Evolutionary conservation across 1,140 invertebrate species (phyloP).

Genomic region (Paraescarpia echinospica): DNA sequence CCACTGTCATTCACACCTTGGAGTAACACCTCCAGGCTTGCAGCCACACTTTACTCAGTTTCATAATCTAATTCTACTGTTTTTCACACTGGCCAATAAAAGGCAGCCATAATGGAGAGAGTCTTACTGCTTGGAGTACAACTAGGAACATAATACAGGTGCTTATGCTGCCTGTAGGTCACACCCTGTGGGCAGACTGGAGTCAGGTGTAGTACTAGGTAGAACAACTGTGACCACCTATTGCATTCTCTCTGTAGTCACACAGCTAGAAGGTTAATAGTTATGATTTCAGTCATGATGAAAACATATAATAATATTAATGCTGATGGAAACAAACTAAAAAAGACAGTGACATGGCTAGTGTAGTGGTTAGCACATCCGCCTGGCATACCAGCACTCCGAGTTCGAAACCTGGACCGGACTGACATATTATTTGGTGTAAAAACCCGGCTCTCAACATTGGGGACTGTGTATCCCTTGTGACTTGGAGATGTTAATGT

Average conservation of each 20-base stretch:
- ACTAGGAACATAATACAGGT: neutral
- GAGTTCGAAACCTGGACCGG: too few species aligned
- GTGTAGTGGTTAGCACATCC: too few species aligned
- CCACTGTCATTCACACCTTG: neutral
- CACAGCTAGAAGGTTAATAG: neutral
- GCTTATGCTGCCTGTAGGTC: neutral
- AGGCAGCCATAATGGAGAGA: neutral
- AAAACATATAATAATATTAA: too few species aligned
- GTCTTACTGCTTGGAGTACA: neutral
- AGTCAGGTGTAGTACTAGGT: neutral
- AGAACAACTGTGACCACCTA: neutral
- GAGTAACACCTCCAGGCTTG: neutral
- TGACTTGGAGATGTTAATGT: too few species aligned
- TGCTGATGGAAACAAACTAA: too few species aligned
- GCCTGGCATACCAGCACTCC: too few species aligned
- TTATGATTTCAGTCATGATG: neutral
- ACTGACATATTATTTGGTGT: too few species aligned
- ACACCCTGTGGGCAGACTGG: neutral
- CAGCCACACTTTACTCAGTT: neutral
- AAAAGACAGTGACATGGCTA: too few species aligned
- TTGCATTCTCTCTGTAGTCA: neutral
- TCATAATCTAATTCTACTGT: constrained; percentile 1
- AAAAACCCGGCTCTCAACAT: too few species aligned
- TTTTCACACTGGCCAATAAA: neutral
- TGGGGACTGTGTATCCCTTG: too few species aligned